Conservation (phyloP, 35 echinoderm and acorn worm genomes). For the Antedon bifida region DNA sequence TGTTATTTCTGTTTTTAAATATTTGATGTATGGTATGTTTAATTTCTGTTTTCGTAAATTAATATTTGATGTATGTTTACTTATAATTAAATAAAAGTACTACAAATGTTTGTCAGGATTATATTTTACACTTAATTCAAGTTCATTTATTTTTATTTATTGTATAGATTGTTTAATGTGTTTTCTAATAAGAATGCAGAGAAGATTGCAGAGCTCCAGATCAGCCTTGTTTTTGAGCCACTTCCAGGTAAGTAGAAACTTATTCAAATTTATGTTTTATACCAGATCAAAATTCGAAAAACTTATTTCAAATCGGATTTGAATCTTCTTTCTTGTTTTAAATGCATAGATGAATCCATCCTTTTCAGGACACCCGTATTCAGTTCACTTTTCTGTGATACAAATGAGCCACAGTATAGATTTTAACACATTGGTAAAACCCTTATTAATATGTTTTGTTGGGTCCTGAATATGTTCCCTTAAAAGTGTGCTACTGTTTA, state of each 20-base stretch:
- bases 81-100: no score
- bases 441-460: no score
- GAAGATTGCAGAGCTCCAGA: slow-evolving; percentile 71
- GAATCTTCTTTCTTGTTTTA: not conserved
- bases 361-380: no score
- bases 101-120: no score
- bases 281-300: no score
- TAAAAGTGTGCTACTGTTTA: no score
- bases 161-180: slow-evolving; percentile 51
- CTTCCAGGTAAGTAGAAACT: slow-evolving; percentile 45
- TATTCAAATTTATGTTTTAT: not conserved
- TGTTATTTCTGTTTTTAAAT: not conserved
- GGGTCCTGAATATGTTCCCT: no score
- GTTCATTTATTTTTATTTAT: not conserved
- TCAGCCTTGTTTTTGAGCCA: slow-evolving; percentile 86
- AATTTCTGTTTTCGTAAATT: not conserved
- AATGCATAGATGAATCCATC: not conserved
- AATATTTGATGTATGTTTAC: no score
- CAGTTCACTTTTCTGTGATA: no score
- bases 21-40: not conserved
- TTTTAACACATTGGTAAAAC: no score
- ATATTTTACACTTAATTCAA: not conserved
- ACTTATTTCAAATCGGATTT: not conserved
- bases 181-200: slow-evolving; percentile 63
- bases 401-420: no score